Base-by-base conservation (phyloP, 64 coral and sea anemone species). In the Porites australiensis region DNA sequence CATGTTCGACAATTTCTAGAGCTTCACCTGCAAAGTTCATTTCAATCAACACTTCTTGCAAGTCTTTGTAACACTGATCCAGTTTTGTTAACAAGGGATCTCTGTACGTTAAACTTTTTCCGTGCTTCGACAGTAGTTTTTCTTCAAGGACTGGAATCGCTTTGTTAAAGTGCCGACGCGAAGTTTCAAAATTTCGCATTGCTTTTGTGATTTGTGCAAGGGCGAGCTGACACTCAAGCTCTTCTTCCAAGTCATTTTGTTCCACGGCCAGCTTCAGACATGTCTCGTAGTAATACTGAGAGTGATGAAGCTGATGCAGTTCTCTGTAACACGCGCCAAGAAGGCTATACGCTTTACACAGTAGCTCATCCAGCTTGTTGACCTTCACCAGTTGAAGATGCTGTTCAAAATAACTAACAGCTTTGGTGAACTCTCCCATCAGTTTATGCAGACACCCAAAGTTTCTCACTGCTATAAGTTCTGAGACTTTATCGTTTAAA, bases 41-140 rank as follows among this genome's bases (percentile, higher is more conserved):
- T 74, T 97, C 92, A 72, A 91, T 79, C 22, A 97, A 72, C 4
- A 65, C 88, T 76, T 97, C 95, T 55, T 97, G 95, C 55, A 97
- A 53, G 64, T 97, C 95, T 57, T 70, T 79, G 83, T 97, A 94
- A 43, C 92, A 97, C 15, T 74, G 72, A 87, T 90, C 69, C 53
- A 97, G 15, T 43, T 91, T 94, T 6, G 49, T 61, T 19, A 84
- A 47, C 50, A 91, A 52, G 19, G 87, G 86, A 72, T 97, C 95
- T 16, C 50, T 84, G 49, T 71, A 59, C 21, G 88, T 79, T 19
- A 90, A 75, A 13, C 80, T 47, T 48, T 76, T 81, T 13, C 65
- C 64, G 48, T 88, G 65, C 65, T 94, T 79, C 23, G 90, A 81
- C 51, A 68, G 44, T 14, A 97, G 72, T 21, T 78, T 94, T 55